Evolutionary conservation across 2,888 invertebrate genomes (phyloP), one percentile per base, ranked within the genome.

Genomic region (Elmis aenea): DNA sequence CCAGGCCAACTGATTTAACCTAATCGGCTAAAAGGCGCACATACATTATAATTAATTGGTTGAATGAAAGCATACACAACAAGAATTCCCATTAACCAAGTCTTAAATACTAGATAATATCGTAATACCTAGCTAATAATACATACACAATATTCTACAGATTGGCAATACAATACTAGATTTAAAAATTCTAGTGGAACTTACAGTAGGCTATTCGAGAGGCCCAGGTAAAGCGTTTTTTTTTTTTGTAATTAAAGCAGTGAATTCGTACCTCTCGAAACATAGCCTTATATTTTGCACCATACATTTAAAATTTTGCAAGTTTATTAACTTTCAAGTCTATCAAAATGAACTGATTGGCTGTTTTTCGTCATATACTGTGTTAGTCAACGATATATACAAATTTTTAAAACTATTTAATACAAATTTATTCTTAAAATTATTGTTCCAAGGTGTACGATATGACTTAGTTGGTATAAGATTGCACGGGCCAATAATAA

Each of bases 121-220:
- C 62, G 62, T 59, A 59, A 63, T 60, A 61, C 60, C 60, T 62
- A 62, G 48, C 38, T 26, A 45, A 46, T 62, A 58, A 42, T 42
- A 44, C 40, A 62, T 59, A 60, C 58, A 61, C 56, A n/a, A 54
- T 50, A 59, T 51, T 50, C 54, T 66, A 67, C 37, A 37, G 62
- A 64, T 67, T 66, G 66, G 66, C 66, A 66, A 65, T 64, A 63
- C 62, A 63, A 64, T 64, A 63, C 61, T 66, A 61, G 60, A 63
- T 61, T 59, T 62, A 61, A 57, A 62, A 60, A 62, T 60, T 63
- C 62, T 64, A 64, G 59, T 62, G 64, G 65, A 66, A 66, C 65
- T 65, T 62, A 61, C 55, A 33, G 36, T 50, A 54, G 61, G 55
- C 44, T 59, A 48, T 46, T 46, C 51, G 55, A 58, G 59, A 57